Evolutionary conservation across 2,797 vertebrate genomes (phyloP).

Genomic region (Bryconaethiops microstoma): DNA sequence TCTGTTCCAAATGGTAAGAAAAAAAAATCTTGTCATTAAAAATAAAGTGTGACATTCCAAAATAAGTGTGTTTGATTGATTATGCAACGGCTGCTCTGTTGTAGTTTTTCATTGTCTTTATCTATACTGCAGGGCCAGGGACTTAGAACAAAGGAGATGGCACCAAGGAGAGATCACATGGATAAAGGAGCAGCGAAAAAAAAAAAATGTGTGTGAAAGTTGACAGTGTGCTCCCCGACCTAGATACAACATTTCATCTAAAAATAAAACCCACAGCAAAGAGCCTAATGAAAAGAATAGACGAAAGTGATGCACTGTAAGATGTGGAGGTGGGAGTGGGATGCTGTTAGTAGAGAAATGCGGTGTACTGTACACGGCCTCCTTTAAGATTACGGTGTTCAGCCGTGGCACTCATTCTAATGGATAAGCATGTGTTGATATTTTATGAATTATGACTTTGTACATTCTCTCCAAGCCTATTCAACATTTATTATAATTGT

Average conservation of each 20-base stretch:
- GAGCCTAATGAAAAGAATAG: conserved; percentile 72
- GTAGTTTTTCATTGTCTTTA: conserved; percentile 75
- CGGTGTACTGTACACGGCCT: conserved; percentile 9
- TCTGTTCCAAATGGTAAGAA: conserved; percentile 56
- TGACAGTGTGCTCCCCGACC: conserved; percentile 71
- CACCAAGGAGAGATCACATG: conserved; percentile 73
- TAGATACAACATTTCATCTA: conserved; percentile 78
- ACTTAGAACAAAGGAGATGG: conserved; percentile 68
- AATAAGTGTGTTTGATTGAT: conserved; percentile 76
- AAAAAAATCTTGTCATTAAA: conserved; percentile 73
- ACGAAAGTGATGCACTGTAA: conserved; percentile 58
- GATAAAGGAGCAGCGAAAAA: conserved; percentile 72
- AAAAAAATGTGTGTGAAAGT: conserved; percentile 70
- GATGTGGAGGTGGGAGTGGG: background rate
- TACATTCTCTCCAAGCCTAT: background rate
- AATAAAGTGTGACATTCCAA: conserved; percentile 75
- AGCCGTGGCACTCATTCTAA: background rate
- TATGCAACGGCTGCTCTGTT: conserved; percentile 72
- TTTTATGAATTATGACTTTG: background rate
- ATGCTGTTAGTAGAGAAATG: background rate
- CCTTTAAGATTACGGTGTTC: background rate
- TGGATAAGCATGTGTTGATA: background rate
- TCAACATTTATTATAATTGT: background rate
- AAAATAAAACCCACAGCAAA: conserved; percentile 69
- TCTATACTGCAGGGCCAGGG: conserved; percentile 71